Evolutionary conservation across 1,140 invertebrate genomes (phyloP), one percentile per base, ranked within the genome.

Genomic region (Chelonus insularis): DNA sequence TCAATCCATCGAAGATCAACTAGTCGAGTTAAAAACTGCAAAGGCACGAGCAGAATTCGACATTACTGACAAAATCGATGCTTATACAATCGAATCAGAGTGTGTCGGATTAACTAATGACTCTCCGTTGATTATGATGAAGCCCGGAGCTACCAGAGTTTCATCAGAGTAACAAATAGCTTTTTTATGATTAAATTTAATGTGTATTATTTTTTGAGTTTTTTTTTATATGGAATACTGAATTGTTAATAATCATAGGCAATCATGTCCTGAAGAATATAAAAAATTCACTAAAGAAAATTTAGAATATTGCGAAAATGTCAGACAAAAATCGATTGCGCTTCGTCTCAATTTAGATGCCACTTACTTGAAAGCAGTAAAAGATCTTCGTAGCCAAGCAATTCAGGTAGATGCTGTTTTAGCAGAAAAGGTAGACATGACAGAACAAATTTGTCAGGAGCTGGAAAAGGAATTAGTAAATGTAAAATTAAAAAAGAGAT

Each of bases 61-160:
- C 72, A 95, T 93, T 91, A 94, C 91, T 65, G 92, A 95, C 72
- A 96, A 95, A 82, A 85, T 86, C 51, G 87, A 92, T 75, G 86
- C 92, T 2, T 89, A 92, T 71, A 85, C 89, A 67, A 89, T 91
- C 4, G 93, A 95, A 62, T 74, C 86, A 0, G 72, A 80, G 0
- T 90, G 88, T 68, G 68, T 86, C 18, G 77, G 84, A n/a, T 71
- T 91, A 7, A 86, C 84, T 41, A 87, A 87, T 45, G 82, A 84
- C 62, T 88, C 89, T 1, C 82, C 81, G 9, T 84, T 84, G 0
- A 84, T 90, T 16, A 70, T 90, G 72, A 90, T 90, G 68, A 86
- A 85, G 67, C 85, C 87, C 6, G 90, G 90, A 12, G 82, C 89
- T 1, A 86, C 89, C 6, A 84, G 87, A 60, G 86, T 91, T 67